These are phyloP conservation scores for Grus americana DNA, from an alignment of 2,113 vertebrate species.

Conservation along the genomic window DNA sequence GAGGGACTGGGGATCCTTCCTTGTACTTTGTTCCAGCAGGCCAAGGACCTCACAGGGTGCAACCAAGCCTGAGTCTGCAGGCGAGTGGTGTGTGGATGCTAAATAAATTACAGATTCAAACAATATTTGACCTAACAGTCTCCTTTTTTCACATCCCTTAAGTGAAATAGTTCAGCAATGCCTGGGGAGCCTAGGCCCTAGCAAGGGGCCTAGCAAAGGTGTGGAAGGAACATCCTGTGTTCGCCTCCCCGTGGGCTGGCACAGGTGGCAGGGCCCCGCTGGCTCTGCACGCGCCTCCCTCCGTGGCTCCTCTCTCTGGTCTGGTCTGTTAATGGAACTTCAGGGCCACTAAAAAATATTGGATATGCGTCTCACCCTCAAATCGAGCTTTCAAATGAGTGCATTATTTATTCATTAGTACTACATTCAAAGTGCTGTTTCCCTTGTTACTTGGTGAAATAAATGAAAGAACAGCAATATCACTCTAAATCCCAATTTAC, in stretches of 20 bases:
- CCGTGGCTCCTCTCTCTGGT: background rate
- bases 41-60: background rate
- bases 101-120: background rate
- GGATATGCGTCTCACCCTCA: slow-evolving; percentile 19
- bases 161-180: too few relatives aligned
- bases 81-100: rapidly evolving
- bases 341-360: background rate
- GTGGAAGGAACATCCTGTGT: background rate
- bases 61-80: background rate
- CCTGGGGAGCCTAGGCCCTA: background rate
- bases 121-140: background rate
- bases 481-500: slow-evolving; percentile 43
- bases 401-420: slow-evolving; percentile 67
- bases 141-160: background rate
- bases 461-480: slow-evolving; percentile 58
- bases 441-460: slow-evolving; percentile 54
- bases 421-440: slow-evolving; percentile 19
- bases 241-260: background rate
- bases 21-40: background rate
- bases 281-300: background rate
- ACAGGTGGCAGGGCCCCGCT: background rate
- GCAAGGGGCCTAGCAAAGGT: background rate
- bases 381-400: slow-evolving; percentile 33
- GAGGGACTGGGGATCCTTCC: background rate
- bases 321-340: background rate